Evolutionary conservation across 1,140 invertebrate genomes (phyloP).

Genomic region (Platyura marginata): DNA sequence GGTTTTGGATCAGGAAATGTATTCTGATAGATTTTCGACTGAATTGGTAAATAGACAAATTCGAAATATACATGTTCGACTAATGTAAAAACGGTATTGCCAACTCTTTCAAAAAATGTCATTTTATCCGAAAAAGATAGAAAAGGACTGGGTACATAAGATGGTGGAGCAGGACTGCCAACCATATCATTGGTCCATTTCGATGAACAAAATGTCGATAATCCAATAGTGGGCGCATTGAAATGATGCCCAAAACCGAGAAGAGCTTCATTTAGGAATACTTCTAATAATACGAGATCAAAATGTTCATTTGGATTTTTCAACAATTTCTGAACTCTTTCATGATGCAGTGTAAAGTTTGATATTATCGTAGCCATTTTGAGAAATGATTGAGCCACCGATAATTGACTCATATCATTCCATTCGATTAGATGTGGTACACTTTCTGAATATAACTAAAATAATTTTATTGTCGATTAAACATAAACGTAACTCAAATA

Average conservation of each 20-base stretch:
- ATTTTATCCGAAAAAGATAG: constrained; percentile 22
- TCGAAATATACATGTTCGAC: background rate
- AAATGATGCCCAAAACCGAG: constrained; percentile 19
- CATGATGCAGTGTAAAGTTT: background rate
- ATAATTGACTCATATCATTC: constrained; percentile 4
- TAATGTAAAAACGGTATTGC: constrained; percentile 17
- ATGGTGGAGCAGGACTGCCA: constrained; percentile 10
- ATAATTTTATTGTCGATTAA: background rate
- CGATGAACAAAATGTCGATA: constrained; percentile 18
- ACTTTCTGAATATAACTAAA: constrained; percentile 9
- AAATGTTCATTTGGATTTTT: constrained; percentile 5
- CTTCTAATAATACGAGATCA: constrained; percentile 19
- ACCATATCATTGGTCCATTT: constrained; percentile 8
- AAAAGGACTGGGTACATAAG: constrained; percentile 20
- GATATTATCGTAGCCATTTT: background rate
- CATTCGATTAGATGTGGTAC: constrained; percentile 9
- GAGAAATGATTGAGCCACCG: too few species aligned
- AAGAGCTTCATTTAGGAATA: constrained; percentile 17
- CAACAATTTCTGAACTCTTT: background rate
- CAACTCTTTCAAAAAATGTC: constrained; percentile 29
- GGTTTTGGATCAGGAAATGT: constrained; percentile 18
- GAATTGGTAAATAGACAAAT: constrained; percentile 12
- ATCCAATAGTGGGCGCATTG: constrained; percentile 18
- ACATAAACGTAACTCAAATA: constrained; percentile 4
- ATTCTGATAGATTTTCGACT: constrained; percentile 12